A percentile compares a stretch with the other conserved stretches of the same genome.
These are phyloP conservation scores for Drosophila yakuba DNA, from an alignment of 1,140 invertebrate genomes.

Conservation along the genomic window DNA sequence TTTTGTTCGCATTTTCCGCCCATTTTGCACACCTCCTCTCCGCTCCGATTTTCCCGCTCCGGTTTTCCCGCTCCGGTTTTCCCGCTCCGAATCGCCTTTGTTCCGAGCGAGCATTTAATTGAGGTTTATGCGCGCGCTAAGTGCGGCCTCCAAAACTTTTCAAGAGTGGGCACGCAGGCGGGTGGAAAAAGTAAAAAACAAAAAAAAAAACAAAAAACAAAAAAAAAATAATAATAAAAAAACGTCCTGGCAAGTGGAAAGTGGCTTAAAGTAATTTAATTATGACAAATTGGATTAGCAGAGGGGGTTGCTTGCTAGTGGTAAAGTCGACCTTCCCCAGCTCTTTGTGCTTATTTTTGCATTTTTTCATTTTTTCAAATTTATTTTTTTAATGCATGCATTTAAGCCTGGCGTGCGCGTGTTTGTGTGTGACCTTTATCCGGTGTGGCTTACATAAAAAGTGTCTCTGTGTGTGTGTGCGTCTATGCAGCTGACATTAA, in stretches of 20 bases:
- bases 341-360: slow-evolving; percentile 17
- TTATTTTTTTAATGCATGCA: slow-evolving; percentile 32
- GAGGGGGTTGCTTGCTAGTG: background rate
- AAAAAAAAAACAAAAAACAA: too few relatives aligned
- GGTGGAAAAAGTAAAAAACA: background rate
- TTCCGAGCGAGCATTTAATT: slow-evolving; percentile 47
- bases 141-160: slow-evolving; percentile 57
- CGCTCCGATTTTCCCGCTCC: background rate
- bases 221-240: background rate
- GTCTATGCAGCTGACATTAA: slow-evolving; percentile 49
- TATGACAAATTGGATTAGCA: slow-evolving; percentile 77
- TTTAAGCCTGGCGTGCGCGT: background rate
- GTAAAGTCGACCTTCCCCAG: background rate
- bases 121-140: slow-evolving; percentile 52
- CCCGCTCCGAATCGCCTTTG: background rate
- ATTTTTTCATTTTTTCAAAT: background rate
- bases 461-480: slow-evolving; percentile 8
- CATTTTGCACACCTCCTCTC: background rate
- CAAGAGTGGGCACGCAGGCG: slow-evolving; percentile 15
- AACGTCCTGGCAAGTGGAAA: slow-evolving; percentile 44
- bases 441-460: background rate
- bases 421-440: slow-evolving; percentile 26
- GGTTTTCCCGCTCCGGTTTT: background rate
- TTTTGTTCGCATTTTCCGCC: background rate
- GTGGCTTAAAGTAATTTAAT: slow-evolving; percentile 78